phyloP scores from a whole-genome alignment of 2,113 vertebrate genomes.

The Ailuropoda melanoleuca region DNA sequence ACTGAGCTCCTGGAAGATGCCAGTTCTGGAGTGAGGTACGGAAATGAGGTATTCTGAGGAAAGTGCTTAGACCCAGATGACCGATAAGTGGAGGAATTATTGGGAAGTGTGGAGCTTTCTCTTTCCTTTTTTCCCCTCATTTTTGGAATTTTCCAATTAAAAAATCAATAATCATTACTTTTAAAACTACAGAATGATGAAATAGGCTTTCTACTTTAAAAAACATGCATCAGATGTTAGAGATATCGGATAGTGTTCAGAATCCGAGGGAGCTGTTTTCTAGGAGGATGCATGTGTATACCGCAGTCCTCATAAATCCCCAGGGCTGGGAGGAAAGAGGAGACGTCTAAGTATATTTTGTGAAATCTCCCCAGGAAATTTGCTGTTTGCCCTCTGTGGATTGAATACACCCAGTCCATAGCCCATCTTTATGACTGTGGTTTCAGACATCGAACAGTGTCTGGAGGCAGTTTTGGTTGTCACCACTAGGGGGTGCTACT shows the following conservation, averaged over 20 bases:
- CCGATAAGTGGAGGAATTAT: not conserved
- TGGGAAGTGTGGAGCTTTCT: not conserved
- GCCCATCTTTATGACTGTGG: not conserved
- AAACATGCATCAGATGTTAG: not conserved
- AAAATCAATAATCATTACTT: not conserved
- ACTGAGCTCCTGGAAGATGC: not conserved
- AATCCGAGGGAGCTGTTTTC: not conserved
- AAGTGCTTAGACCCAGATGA: not conserved
- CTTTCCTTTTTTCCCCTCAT: not conserved
- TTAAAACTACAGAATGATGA: not conserved
- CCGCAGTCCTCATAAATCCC: not conserved
- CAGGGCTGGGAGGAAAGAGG: not conserved
- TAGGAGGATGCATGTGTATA: not conserved
- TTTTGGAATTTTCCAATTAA: constrained; percentile 9
- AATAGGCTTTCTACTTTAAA: not conserved
- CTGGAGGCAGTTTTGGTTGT: not conserved
- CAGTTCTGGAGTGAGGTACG: not conserved
- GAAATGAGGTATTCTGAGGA: not conserved
- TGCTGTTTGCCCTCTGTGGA: not conserved
- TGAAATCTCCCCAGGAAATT: not conserved
- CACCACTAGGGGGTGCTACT: not conserved
- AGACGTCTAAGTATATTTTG: not conserved
- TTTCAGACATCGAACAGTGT: not conserved
- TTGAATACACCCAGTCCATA: too few species aligned
- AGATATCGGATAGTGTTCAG: not conserved